Base-by-base conservation (phyloP, 2,797 vertebrate species). In the Salarias fasciatus region DNA sequence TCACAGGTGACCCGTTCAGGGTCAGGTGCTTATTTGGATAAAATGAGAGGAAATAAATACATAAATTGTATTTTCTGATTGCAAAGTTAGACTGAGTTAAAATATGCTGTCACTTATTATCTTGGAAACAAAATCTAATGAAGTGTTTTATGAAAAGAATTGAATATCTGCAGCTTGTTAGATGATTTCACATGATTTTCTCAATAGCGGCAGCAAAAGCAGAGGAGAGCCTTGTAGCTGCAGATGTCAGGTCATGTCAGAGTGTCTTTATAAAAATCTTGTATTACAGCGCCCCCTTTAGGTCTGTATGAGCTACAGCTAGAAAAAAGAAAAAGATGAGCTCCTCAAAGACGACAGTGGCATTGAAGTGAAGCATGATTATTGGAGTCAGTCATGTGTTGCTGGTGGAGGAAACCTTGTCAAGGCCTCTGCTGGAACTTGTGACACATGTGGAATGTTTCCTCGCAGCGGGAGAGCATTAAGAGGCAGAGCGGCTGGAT, bases 251-350 rank as follows among this genome's bases (percentile, higher is more conserved):
- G 62, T 24, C 11, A 38, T 5, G 45, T 46, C 8, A n/a, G 30
- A 11, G 14, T 30, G 8, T 10, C 13, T 45, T 18, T 2, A 28
- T 18, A 13, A 9, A 53, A 56, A 15, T 14, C 35, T 76, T 55
- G 51, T 18, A 50, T 57, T 63, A 80, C 78, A 88, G 74, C 53
- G 86, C 88, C 91, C 81, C 83, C 90, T 69, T 54, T 51, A 85
- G 90, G 75, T 3, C 11, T 33, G 28, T 59, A 0, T 0, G 12
- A 52, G 54, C 3, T 44, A 24, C 30, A 65, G 3, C 28, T 7
- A 1, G 41, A 9, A 5, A 48, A 44, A n/a, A 4, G 3, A 10
- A 2, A 44, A 44, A 44, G 10, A 7, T 6, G 14, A 8, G 10
- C 28, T 11, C 43, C n/a, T n/a, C 5, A 6, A 35, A 50, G 40